Conservation (phyloP, 2,113 vertebrate genomes). For the Grantiella picta region DNA sequence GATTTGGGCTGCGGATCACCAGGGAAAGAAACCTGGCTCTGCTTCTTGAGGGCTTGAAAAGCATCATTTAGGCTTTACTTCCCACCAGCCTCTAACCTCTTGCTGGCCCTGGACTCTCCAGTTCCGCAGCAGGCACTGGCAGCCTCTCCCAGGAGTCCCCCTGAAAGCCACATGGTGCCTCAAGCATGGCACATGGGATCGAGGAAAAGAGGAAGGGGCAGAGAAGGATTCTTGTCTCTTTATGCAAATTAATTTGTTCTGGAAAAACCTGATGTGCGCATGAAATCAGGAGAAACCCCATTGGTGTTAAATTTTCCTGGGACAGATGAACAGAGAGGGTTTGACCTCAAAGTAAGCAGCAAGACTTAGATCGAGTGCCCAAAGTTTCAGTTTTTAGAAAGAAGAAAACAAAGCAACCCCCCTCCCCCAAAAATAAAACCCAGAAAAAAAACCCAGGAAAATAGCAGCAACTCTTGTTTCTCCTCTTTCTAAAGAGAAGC, state of each 20-base stretch:
- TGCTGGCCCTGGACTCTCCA: accelerated
- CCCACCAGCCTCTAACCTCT: not conserved
- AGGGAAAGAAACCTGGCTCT: not conserved
- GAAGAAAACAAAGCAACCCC: not conserved
- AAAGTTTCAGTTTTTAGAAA: not conserved
- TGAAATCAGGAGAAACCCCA: not conserved
- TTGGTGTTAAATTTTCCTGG: not conserved
- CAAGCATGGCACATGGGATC: accelerated
- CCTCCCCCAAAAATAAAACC: not conserved
- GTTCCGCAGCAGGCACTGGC: accelerated
- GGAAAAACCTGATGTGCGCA: not conserved
- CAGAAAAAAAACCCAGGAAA: not conserved
- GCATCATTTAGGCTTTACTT: not conserved
- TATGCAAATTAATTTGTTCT: not conserved
- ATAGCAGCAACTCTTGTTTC: not conserved
- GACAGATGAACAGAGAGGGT: not conserved
- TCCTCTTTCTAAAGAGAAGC: not conserved
- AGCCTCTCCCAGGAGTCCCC: not conserved
- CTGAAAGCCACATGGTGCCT: accelerated
- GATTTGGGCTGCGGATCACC: not conserved
- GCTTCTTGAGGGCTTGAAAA: not conserved
- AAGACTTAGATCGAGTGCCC: not conserved
- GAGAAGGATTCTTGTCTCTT: not conserved
- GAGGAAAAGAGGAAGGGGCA: not conserved
- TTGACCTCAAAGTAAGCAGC: not conserved